Base-by-base conservation (phyloP, 2,888 invertebrate genomes). In the Taphrorychus bicolor region DNA sequence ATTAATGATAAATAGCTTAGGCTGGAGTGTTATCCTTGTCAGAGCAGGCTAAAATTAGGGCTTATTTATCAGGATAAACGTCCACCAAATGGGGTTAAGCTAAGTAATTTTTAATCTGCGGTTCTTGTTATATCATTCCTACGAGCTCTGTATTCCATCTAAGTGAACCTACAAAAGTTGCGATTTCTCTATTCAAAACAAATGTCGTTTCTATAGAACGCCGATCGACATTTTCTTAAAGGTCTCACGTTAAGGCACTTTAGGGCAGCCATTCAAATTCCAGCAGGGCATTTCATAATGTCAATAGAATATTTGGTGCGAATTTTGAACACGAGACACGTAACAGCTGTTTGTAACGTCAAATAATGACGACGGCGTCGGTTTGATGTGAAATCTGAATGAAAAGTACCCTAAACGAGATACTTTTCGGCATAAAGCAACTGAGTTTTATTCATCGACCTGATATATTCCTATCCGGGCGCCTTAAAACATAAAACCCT, bases 391-490 rank as follows among this genome's bases (percentile, higher is more conserved):
- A 79, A 79, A 78, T 79, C 78, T 78, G 79, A 79, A 79, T 79
- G 78, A 79, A 79, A 79, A 79, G 78, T 79, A 76, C 76, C 77
- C 75, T 75, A 78, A 78, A 79, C 78, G 78, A 78, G 78, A 73
- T 75, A 76, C 77, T 78, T 78, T 76, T 76, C 76, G 76, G 76
- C 77, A 76, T 77, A 78, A 76, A 60, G 65, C 53, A 59, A 60
- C 61, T 52, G 67, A 64, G 17, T 62, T 57, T 63, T 67, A 61
- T 66, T 56, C 42, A 14, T 40, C 23, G 52, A 66, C 57, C 77
- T 74, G 76, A 71, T 71, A 70, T 71, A 58, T 60, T 58, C 42
- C 51, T 41, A 14, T 48, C 59, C 56, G 45, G 40, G 23, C 52
- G 42, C 42, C 53, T 58, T 59, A 59, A 64, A 64, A 64, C 45